Evolutionary conservation across 2,113 vertebrate genomes (phyloP).

Genomic region (Sphyrna mokarran): DNA sequence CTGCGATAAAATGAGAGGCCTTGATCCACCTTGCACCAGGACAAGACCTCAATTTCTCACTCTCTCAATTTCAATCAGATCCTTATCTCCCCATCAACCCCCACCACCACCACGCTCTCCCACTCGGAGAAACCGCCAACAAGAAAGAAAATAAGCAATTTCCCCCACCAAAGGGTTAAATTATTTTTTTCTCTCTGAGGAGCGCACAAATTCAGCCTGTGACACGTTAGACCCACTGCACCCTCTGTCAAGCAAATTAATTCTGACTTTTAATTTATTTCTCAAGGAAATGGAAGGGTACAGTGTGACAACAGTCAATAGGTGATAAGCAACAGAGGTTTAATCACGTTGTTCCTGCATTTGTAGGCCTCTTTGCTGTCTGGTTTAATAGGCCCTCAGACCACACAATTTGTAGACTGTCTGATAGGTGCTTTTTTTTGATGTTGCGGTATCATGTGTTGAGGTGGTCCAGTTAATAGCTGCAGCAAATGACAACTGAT

Average conservation of each 20-base stretch:
- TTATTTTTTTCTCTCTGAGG: conserved; percentile 65
- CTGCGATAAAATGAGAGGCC: conserved; percentile 82
- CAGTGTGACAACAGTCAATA: conserved; percentile 93
- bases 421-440: conserved; percentile 67
- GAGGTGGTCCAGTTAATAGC: conserved; percentile 63
- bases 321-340: conserved; percentile 73
- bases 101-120: not conserved
- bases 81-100: conserved; percentile 74
- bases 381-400: conserved; percentile 89
- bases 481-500: conserved; percentile 76
- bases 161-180: conserved; percentile 74
- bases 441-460: conserved; percentile 52
- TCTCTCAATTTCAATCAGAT: conserved; percentile 97
- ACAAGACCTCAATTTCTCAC: conserved; percentile 99
- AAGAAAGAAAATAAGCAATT: conserved; percentile 79
- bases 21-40: conserved; percentile 88
- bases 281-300: conserved; percentile 95
- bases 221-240: conserved; percentile 73
- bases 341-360: conserved; percentile 84
- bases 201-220: not conserved
- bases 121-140: conserved; percentile 74
- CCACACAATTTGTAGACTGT: conserved; percentile 75
- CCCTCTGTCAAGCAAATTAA: conserved; percentile 95
- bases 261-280: conserved; percentile 99
- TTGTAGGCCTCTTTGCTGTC: conserved; percentile 77